Percentiles rank a stretch among this genome's conserved stretches.
Evolutionary conservation across 1,140 invertebrate genomes (phyloP).

Genomic region (Neoseiulus cucumeris): DNA sequence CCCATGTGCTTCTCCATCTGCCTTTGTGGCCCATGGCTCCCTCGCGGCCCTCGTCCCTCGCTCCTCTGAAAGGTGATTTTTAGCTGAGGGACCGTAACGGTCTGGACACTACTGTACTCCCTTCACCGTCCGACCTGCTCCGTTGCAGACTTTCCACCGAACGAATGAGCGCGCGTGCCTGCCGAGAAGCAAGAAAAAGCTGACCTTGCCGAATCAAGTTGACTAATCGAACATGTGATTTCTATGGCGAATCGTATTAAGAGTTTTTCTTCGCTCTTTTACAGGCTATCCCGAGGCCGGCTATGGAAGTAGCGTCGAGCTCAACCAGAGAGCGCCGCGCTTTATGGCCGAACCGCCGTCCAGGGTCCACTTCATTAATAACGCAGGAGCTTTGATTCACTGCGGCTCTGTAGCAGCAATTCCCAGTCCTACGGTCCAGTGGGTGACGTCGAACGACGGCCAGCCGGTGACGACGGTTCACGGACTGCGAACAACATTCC

Average conservation of each 20-base stretch:
- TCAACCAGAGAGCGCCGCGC: slow-evolving; percentile 14
- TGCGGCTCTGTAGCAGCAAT: slow-evolving; percentile 26
- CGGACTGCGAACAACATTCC: slow-evolving; percentile 23
- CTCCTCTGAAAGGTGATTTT: too few relatives aligned
- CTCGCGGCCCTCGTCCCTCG: too few relatives aligned
- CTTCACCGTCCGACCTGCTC: neutral
- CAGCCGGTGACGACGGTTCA: slow-evolving; percentile 22
- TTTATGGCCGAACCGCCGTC: slow-evolving; percentile 23
- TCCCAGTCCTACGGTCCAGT: slow-evolving; percentile 26
- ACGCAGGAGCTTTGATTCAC: slow-evolving; percentile 24
- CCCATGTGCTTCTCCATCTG: too few relatives aligned
- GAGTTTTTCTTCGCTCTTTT: neutral
- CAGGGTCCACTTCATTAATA: slow-evolving; percentile 26
- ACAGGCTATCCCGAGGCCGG: neutral
- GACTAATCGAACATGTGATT: neutral
- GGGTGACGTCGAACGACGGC: slow-evolving; percentile 25
- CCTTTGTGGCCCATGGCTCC: too few relatives aligned
- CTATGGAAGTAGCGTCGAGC: neutral
- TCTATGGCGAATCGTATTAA: neutral
- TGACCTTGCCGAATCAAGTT: neutral
- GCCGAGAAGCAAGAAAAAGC: neutral
- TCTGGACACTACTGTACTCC: neutral
- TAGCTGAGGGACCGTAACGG: neutral
- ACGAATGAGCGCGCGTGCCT: neutral
- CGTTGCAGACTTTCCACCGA: neutral